Evolutionary conservation across 2,113 vertebrate genomes (phyloP), one percentile per base, ranked within the genome.

Genomic region (Macheiramphus alcinus): DNA sequence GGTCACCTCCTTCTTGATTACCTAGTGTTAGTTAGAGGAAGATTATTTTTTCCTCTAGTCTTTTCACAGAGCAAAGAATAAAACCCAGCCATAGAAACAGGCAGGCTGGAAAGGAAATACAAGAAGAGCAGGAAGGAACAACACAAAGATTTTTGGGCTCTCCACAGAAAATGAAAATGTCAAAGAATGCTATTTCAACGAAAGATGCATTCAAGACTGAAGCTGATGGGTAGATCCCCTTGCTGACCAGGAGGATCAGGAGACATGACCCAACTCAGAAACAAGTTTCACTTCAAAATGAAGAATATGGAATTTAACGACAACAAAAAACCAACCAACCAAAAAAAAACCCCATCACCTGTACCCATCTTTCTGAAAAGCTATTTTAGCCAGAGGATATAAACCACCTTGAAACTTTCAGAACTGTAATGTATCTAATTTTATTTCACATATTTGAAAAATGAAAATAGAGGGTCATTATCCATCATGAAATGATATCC

Each of bases 81-180:
- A 88, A 93, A 59, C 25, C 72, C 65, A 93, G 88, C 96, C 95
- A 89, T 6, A 91, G n/a, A 90, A 96, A 88, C 16, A 61, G 40
- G 42, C 32, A 67, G 95, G 90, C 82, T 93, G 83, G 25, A 75
- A 95, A 79, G 38, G 56, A 86, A 91, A 84, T 48, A 59, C 11
- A 92, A 74, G 80, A 86, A 58, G 31, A 62, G 27, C 25, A 86
- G 67, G 48, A 88, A 95, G 67, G 68, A 92, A 76, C 22, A 74
- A 16, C 36, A 68, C 13, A 25, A 91, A 88, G 67, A 80, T 79
- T 92, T 92, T 72, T 32, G 65, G 63, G 27, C 34, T 86, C 80
- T 87, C 62, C 25, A 34, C 17, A 89, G 47, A 81, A 91, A 93
- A 89, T 21, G 3, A 48, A 61, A 88, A 91, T 31, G 62, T 89